Evolutionary conservation across 2,888 invertebrate species (phyloP).

Genomic region (Tricholauxania praeusta): DNA sequence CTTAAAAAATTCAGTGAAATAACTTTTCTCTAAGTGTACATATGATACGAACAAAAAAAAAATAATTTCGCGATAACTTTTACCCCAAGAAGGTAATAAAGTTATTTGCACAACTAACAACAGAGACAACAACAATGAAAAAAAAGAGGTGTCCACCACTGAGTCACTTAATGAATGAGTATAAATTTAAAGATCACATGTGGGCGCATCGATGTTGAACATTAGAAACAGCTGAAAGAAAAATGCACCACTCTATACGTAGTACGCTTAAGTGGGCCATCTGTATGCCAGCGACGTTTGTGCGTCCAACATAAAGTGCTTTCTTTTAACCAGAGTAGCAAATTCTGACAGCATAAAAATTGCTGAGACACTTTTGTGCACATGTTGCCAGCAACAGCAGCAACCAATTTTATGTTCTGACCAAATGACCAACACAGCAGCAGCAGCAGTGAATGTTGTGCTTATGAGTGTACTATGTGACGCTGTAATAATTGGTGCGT

Average conservation of each 20-base stretch:
- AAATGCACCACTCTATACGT: neutral
- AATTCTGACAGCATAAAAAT: neutral
- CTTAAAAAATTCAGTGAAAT: too few relatives aligned
- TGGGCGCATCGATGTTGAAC: neutral
- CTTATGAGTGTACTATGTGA: neutral
- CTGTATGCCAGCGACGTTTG: neutral
- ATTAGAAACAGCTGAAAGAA: neutral
- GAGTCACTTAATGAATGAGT: slow-evolving; percentile 18
- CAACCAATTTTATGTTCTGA: neutral
- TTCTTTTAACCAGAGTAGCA: neutral
- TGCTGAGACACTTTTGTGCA: neutral
- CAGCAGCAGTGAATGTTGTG: neutral
- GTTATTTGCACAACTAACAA: neutral
- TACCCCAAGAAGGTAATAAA: too few relatives aligned
- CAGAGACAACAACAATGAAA: neutral
- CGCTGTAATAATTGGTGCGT: slow-evolving; percentile 11
- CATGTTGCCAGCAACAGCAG: slow-evolving; percentile 1
- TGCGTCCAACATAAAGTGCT: neutral
- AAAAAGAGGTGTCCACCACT: slow-evolving; percentile 2
- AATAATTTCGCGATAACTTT: neutral
- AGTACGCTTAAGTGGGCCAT: neutral
- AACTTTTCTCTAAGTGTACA: neutral
- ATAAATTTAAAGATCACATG: slow-evolving; percentile 23
- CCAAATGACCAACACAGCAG: neutral
- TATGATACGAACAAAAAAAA: neutral